Base-by-base conservation (phyloP, 2,113 vertebrate species). In the Seriola quinqueradiata region DNA sequence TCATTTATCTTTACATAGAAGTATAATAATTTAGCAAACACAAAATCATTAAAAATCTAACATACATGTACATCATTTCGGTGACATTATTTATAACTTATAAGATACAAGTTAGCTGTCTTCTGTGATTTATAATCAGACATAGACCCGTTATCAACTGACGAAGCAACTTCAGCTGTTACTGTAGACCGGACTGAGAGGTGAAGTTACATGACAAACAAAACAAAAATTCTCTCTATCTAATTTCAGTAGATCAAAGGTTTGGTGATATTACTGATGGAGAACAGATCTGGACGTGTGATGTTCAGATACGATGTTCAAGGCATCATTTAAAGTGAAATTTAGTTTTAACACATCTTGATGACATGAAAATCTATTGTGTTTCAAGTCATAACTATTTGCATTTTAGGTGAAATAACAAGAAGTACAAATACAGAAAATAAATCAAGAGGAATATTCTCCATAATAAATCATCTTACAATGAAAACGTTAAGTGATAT, bases 21-120 rank as follows among this genome's bases (percentile, higher is more conserved):
- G 19, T 69, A 65, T n/a, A 82, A 92, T 90, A 88, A 83, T 72
- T 91, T 86, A 91, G 0, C 68, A 87, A 78, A 55, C 59, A 87
- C n/a, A 74, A 75, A 83, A 81, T 75, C 17, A 77, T 68, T 66
- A 54, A 70, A 75, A 89, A 77, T 58, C 34, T 68, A 65, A 23
- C 12, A 81, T 34, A 70, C 19, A 77, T 64, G n/a, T 42, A 44
- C 13, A 57, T 57, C 3, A 72, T 73, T 50, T 75, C 40, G 3
- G 4, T 32, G 34, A 71, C 71, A 58, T 71, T 69, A 69, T 70
- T 76, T 70, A 48, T n/a, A 73, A 25, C n/a, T 57, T 32, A 23
- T 48, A 4, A 70, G 55, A 68, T 59, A 79, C 21, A 75, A 54
- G 11, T 11, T 67, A 75, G 52, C 25, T 46, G 34, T 55, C 17